phyloP scores from a whole-genome alignment of 2,797 vertebrate species.

The Pseudochirops cupreus region DNA sequence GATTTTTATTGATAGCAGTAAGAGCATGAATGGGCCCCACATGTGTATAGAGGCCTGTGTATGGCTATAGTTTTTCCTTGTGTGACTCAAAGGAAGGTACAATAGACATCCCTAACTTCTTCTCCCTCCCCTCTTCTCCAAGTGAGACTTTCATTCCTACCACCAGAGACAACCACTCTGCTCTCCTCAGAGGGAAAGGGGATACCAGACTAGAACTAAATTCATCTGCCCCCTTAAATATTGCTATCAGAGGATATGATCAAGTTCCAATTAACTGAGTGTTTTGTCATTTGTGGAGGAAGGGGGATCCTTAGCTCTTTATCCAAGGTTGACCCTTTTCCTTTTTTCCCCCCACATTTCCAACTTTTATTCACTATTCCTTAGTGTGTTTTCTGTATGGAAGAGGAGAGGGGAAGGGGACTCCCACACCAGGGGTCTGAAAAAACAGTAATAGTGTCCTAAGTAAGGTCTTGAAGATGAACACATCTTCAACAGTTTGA shows the following conservation, averaged over 20 bases:
- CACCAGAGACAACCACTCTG: neutral
- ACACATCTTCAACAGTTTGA: neutral
- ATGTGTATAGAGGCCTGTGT: neutral
- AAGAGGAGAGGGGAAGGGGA: neutral
- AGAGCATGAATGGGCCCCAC: neutral
- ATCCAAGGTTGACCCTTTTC: no score
- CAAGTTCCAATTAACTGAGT: neutral
- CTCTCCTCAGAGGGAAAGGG: no score
- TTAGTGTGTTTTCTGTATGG: conserved; percentile 36
- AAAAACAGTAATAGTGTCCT: neutral
- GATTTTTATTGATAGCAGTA: neutral
- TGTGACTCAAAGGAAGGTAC: neutral
- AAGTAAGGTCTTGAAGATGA: neutral
- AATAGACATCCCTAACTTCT: neutral
- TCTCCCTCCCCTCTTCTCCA: neutral
- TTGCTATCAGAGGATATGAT: neutral
- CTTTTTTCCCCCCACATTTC: neutral
- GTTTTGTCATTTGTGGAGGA: neutral
- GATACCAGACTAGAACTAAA: no score
- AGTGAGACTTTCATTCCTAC: neutral
- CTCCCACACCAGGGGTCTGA: neutral
- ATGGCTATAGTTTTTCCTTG: neutral
- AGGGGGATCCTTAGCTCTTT: neutral
- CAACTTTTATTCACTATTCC: conserved; percentile 67
- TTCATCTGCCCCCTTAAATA: no score